phyloP scores from a whole-genome alignment of 2,888 invertebrate species.

The Rhodophaea formosa region DNA sequence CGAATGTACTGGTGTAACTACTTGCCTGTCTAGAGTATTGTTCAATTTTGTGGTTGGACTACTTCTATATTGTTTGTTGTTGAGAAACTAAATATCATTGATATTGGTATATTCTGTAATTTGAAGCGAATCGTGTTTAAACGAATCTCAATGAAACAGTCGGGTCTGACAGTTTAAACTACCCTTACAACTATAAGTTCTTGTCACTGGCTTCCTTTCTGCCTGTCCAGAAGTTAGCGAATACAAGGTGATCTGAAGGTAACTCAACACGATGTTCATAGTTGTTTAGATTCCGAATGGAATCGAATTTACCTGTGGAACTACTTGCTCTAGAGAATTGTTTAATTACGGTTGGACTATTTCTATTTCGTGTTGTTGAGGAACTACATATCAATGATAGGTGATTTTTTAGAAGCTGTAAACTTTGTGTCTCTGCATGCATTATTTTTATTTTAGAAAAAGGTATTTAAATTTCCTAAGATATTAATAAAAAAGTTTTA shows the following conservation, averaged over 20 bases:
- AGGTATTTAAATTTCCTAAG: no score
- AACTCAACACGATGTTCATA: conserved; percentile 42
- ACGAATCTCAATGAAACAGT: neutral
- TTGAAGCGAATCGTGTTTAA: no score
- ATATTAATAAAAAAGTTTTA: no score
- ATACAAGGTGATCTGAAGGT: conserved; percentile 38
- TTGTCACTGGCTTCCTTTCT: conserved; percentile 54
- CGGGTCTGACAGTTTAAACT: conserved; percentile 23
- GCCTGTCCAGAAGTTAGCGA: conserved; percentile 49
- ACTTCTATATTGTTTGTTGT: neutral
- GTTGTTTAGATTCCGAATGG: conserved; percentile 37
- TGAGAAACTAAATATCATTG: neutral
- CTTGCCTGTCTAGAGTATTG: no score
- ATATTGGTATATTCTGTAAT: neutral
- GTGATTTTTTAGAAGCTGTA: no score
- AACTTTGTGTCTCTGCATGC: no score
- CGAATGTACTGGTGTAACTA: neutral
- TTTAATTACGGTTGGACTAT: no score
- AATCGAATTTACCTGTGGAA: conserved; percentile 1
- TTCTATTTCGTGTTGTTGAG: neutral
- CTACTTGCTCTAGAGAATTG: no score
- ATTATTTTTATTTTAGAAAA: no score
- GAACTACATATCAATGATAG: neutral
- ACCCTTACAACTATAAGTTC: conserved; percentile 52
- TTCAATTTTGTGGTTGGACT: no score